phyloP scores from a whole-genome alignment of 2,797 vertebrate species.

The Sebastes umbrosus region DNA sequence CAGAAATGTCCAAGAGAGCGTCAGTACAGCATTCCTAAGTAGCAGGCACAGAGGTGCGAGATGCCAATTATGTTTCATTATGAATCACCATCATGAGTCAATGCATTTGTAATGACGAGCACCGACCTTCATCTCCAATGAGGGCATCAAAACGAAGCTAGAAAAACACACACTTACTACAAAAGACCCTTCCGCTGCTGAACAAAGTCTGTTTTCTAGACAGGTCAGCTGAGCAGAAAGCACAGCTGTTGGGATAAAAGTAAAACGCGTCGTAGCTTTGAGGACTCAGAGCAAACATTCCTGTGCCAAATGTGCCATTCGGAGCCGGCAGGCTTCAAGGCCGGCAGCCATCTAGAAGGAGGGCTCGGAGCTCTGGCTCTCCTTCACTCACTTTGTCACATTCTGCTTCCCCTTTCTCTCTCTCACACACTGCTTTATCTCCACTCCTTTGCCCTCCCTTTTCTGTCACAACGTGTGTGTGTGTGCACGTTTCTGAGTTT shows the following conservation, averaged over 20 bases:
- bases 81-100: slow-evolving; percentile 45
- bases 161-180: neutral
- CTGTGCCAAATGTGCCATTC: slow-evolving; percentile 66
- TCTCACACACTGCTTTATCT: slow-evolving; percentile 30
- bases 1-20: neutral
- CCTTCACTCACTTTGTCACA: slow-evolving; percentile 58
- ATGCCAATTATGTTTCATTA: slow-evolving; percentile 24
- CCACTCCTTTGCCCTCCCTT: slow-evolving; percentile 20
- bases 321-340: slow-evolving; percentile 66
- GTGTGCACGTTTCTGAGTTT: slow-evolving; percentile 1
- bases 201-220: neutral
- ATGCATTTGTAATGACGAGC: slow-evolving; percentile 12
- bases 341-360: slow-evolving; percentile 48
- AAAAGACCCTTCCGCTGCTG: neutral
- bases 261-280: slow-evolving; percentile 33
- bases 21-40: neutral
- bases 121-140: slow-evolving; percentile 4
- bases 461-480: slow-evolving; percentile 9
- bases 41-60: slow-evolving; percentile 13
- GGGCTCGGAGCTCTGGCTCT: slow-evolving; percentile 53
- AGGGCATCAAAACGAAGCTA: slow-evolving; percentile 9
- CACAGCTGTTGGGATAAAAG: slow-evolving; percentile 39
- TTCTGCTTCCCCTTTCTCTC: slow-evolving; percentile 36
- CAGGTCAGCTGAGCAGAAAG: slow-evolving; percentile 17
- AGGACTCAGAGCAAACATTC: slow-evolving; percentile 42